Conservation (phyloP, 1,140 invertebrate genomes). For the Bombyx mandarina region DNA sequence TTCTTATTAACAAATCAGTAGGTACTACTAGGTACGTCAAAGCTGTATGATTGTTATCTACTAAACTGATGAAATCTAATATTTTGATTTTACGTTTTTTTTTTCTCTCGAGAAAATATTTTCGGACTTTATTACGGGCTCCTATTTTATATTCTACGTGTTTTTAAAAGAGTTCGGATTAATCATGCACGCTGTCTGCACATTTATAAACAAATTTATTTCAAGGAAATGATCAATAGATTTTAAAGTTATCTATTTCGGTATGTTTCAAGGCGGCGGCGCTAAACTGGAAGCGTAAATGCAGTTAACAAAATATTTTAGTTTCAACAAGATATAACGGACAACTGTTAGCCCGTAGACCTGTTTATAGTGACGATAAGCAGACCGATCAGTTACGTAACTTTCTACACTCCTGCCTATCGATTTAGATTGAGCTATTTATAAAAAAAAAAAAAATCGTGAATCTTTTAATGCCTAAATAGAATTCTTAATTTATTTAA, state of each 20-base stretch:
- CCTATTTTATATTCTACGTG: neutral
- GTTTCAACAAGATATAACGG: slow-evolving; percentile 29
- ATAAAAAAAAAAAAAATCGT: too few species aligned
- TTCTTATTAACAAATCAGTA: slow-evolving; percentile 6
- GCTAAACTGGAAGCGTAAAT: slow-evolving; percentile 8
- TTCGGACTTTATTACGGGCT: neutral
- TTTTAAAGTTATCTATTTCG: slow-evolving; percentile 5
- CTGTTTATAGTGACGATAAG: slow-evolving; percentile 29
- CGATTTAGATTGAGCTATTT: too few species aligned
- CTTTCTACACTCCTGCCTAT: slow-evolving; percentile 10
- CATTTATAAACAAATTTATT: neutral
- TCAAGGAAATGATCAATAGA: neutral
- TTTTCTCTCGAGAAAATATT: neutral
- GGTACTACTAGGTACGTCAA: neutral
- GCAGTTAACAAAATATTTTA: slow-evolving; percentile 32
- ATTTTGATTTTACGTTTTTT: neutral
- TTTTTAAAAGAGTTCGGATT: neutral
- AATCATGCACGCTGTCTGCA: neutral
- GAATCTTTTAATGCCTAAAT: too few species aligned
- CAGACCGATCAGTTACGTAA: slow-evolving; percentile 35
- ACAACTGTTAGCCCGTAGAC: slow-evolving; percentile 17
- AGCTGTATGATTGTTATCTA: slow-evolving; percentile 2
- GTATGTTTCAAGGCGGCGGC: slow-evolving; percentile 4
- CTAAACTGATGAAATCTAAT: slow-evolving; percentile 2
- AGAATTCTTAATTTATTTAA: too few species aligned